A percentile compares a stretch with the other conserved stretches of the same genome.
These are phyloP conservation scores for Agrochola circellaris DNA, from an alignment of 2,888 invertebrate species.

Conservation along the genomic window DNA sequence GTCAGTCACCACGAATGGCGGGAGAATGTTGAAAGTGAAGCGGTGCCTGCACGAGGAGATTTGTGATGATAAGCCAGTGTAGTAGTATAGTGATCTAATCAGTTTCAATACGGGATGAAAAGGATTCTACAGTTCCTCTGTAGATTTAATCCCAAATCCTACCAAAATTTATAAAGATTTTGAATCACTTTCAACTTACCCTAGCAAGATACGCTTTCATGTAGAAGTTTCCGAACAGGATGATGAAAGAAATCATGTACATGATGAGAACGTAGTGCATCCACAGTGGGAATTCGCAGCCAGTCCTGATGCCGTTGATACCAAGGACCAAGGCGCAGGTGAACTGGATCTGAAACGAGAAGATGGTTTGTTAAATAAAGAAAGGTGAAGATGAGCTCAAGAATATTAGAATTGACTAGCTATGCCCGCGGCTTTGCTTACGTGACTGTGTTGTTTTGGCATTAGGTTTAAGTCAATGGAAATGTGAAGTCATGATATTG, in stretches of 20 bases:
- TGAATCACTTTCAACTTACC: conserved; percentile 83
- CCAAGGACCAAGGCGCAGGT: conserved; percentile 95
- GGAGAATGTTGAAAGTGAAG: too few species aligned
- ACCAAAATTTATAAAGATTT: not conserved
- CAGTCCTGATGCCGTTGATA: conserved; percentile 94
- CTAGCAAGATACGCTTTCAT: conserved; percentile 94
- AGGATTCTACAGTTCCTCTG: not conserved
- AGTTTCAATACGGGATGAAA: not conserved
- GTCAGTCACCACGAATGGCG: too few species aligned
- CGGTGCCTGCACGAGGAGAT: too few species aligned
- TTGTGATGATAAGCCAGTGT: not conserved
- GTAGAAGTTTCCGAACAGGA: conserved; percentile 97
- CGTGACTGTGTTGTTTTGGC: not conserved
- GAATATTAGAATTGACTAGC: not conserved
- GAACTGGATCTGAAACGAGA: conserved; percentile 93
- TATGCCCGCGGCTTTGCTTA: not conserved
- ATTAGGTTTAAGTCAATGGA: not conserved
- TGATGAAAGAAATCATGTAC: conserved; percentile 97
- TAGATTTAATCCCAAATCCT: not conserved
- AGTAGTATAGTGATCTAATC: not conserved
- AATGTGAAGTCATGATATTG: not conserved
- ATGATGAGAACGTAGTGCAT: conserved; percentile 96
- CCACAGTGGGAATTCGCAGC: conserved; percentile 97
- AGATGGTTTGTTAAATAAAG: not conserved
- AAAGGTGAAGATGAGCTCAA: not conserved